Base-by-base conservation (phyloP, 2,888 invertebrate species). In the Leptinotarsa tumamoca region DNA sequence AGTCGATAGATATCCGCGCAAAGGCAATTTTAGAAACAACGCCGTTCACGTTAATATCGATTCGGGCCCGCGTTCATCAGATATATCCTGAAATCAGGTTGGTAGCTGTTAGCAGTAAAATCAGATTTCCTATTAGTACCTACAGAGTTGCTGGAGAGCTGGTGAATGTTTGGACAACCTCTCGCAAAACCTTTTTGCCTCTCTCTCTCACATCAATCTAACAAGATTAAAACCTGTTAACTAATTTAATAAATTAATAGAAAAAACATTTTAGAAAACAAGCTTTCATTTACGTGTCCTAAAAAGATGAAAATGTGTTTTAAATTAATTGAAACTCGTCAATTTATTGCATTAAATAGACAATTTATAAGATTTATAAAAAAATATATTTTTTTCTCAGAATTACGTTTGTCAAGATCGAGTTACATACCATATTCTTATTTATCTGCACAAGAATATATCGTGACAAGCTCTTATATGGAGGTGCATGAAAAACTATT, bases 61-160 rank as follows among this genome's bases (percentile, higher is more conserved):
- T 80, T 77, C 72, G 67, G 56, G 67, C 56, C 68, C 33, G 71
- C 68, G 75, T 75, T 79, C 79, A 81, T 81, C 78, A 74, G 78
- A 81, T 79, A 79, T 75, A 75, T 75, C 80, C 74, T 74, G 79
- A 78, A 79, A 58, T 79, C 75, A 74, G 77, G 79, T 75, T 78
- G 77, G 76, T 72, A 74, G 77, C 74, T 74, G 78, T 80, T 80
- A 77, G 75, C 77, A 75, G 56, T 75, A 76, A 78, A 80, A 80
- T 79, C 77, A 73, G 75, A 80, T 79, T 78, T 73, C 75, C 78
- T 68, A 76, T 79, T 77, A 76, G 73, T 78, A 68, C 51, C 50
- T 68, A 67, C 63, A 67, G 68, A 63, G 69, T n/a, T 15, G 33
- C 21, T 72, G 74, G 68, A 76, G 70, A 73, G 73, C 76, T 33